These are phyloP conservation scores for Peucedramus taeniatus DNA, from an alignment of 2,113 vertebrate genomes.

Conservation along the genomic window DNA sequence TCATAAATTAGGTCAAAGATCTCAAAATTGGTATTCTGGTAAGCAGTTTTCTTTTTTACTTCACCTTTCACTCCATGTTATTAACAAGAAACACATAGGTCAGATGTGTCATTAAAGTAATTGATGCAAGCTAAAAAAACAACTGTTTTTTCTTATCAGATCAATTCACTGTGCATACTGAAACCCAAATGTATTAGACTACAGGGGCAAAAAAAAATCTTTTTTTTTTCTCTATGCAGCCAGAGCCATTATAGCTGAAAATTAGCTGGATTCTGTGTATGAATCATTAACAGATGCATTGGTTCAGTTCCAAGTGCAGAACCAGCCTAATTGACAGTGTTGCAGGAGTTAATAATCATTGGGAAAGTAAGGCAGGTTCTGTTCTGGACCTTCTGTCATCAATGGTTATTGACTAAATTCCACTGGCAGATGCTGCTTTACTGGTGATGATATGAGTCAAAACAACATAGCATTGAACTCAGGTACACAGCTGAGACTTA, in stretches of 20 bases:
- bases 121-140: not conserved
- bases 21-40: not conserved
- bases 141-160: not conserved
- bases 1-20: not conserved
- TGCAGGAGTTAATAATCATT: not conserved
- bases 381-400: slow-evolving; percentile 13
- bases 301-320: not conserved
- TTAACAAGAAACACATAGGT: not conserved
- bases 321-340: not conserved
- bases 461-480: not conserved
- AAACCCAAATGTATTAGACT: not conserved
- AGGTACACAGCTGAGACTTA: not conserved
- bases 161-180: not conserved
- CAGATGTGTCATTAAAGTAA: not conserved
- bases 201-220: not conserved
- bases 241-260: not conserved
- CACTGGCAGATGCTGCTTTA: not conserved
- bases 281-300: not conserved
- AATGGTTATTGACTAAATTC: not conserved
- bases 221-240: not conserved
- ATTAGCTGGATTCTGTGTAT: not conserved
- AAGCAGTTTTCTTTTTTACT: not conserved
- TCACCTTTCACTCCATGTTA: not conserved
- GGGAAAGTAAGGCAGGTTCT: not conserved
- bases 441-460: not conserved